Evolutionary conservation across 1,140 invertebrate genomes (phyloP).

Genomic region (Temnothorax curvispinosus): DNA sequence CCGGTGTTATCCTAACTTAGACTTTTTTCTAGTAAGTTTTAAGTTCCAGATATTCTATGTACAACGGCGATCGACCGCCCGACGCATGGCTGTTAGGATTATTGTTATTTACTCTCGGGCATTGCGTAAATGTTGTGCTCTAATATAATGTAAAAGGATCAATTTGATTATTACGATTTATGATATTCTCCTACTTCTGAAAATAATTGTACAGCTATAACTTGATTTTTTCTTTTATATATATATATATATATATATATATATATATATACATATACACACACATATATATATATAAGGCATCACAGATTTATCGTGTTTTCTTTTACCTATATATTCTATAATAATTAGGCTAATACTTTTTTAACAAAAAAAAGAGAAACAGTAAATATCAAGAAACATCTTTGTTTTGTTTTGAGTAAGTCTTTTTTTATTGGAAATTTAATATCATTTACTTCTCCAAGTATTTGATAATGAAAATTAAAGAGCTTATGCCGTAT

Average conservation of each 20-base stretch:
- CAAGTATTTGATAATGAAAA: not conserved
- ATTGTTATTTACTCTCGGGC: constrained; percentile 67
- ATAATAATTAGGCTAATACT: not conserved
- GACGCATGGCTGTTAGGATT: constrained; percentile 63
- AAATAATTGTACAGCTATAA: constrained; percentile 39
- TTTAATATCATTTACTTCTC: not conserved
- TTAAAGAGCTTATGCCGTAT: not conserved
- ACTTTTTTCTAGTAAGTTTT: constrained; percentile 66
- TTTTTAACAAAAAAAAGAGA: not conserved
- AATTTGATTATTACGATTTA: constrained; percentile 61
- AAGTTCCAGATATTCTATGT: constrained; percentile 62
- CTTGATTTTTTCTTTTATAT: not conserved
- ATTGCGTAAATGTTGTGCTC: constrained; percentile 65
- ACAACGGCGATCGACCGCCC: constrained; percentile 36
- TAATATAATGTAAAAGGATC: constrained; percentile 46
- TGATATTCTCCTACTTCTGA: constrained; percentile 28
- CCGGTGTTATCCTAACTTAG: constrained; percentile 51
- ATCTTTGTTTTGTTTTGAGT: constrained; percentile 6
- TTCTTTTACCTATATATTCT: constrained; percentile 31
- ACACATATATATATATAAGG: constrained; percentile 30
- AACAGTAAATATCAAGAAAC: not conserved
- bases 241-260: not conserved
- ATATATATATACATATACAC: too few species aligned
- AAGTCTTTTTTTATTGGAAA: not conserved
- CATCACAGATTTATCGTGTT: constrained; percentile 54